A percentile compares a stretch with the other conserved stretches of the same genome.
Conservation (phyloP, 2,888 invertebrate species). For the Formica aserva region DNA sequence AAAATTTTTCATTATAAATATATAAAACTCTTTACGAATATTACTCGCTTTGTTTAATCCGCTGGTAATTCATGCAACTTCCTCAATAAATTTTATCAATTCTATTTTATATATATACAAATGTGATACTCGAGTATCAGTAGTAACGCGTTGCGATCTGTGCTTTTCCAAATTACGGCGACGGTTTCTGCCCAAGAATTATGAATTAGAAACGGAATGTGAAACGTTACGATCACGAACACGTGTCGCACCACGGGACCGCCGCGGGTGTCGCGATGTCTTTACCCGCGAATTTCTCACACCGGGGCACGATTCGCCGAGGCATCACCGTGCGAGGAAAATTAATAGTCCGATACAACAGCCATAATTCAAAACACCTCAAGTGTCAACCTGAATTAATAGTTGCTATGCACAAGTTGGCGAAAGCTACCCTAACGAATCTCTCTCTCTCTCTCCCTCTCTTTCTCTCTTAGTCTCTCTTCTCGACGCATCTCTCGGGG, state of each 20-base stretch:
- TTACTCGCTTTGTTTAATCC: not conserved
- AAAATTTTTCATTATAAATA: not conserved
- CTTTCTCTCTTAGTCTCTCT: not conserved
- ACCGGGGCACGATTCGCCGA: conserved; percentile 43
- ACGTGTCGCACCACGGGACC: conserved; percentile 51
- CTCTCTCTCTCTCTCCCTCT: conserved; percentile 7
- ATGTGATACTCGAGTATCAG: not conserved
- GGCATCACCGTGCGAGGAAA: conserved; percentile 67
- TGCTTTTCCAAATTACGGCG: not conserved
- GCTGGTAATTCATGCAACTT: not conserved
- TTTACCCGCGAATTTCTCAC: conserved; percentile 67
- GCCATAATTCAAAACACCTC: conserved; percentile 74
- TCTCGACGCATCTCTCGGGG: not conserved
- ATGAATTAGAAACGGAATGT: conserved; percentile 21
- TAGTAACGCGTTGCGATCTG: not conserved
- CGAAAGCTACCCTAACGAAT: conserved; percentile 57
- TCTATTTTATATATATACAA: not conserved
- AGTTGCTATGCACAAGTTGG: conserved; percentile 60
- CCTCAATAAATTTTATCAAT: not conserved
- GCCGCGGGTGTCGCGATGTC: conserved; percentile 64
- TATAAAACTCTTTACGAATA: not conserved
- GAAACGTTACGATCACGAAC: conserved; percentile 60
- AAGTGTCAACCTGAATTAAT: conserved; percentile 75
- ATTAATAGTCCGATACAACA: conserved; percentile 73
- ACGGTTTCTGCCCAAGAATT: conserved; percentile 29